These are phyloP conservation scores for Nothocercus nigrocapillus DNA, from an alignment of 2,113 vertebrate species.

Conservation along the genomic window DNA sequence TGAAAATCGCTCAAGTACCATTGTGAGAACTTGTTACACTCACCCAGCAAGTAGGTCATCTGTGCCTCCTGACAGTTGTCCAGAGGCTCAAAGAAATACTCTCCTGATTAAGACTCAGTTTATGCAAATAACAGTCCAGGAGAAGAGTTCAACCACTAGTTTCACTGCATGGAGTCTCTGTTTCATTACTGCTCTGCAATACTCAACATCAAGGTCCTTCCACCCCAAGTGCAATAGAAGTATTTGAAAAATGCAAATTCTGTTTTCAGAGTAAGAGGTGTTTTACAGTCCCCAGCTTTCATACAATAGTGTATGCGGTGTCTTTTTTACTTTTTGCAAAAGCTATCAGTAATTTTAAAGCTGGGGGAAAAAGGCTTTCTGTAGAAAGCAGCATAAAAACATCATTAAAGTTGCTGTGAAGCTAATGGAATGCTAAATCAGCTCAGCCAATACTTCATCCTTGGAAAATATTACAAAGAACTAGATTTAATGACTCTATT, in stretches of 20 bases:
- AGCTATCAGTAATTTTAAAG: neutral
- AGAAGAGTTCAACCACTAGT: neutral
- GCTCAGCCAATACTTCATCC: neutral
- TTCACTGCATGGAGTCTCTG: neutral
- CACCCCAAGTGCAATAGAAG: neutral
- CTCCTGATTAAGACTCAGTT: neutral
- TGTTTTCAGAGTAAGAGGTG: neutral
- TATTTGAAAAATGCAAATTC: neutral
- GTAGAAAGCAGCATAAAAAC: neutral
- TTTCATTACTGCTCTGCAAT: neutral
- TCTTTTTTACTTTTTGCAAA: neutral
- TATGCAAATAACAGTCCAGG: neutral
- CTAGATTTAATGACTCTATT: constrained; percentile 52
- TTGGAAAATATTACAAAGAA: constrained; percentile 22
- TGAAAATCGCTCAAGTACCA: neutral
- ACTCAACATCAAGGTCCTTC: neutral
- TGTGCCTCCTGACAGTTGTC: neutral
- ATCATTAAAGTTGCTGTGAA: neutral
- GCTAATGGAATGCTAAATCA: neutral
- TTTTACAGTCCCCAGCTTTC: neutral
- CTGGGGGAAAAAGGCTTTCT: neutral
- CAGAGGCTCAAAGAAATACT: neutral
- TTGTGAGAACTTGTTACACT: neutral
- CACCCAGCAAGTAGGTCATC: neutral
- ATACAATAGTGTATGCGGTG: neutral